Conservation (phyloP, 2,888 invertebrate species). For the Colletes collaris region DNA sequence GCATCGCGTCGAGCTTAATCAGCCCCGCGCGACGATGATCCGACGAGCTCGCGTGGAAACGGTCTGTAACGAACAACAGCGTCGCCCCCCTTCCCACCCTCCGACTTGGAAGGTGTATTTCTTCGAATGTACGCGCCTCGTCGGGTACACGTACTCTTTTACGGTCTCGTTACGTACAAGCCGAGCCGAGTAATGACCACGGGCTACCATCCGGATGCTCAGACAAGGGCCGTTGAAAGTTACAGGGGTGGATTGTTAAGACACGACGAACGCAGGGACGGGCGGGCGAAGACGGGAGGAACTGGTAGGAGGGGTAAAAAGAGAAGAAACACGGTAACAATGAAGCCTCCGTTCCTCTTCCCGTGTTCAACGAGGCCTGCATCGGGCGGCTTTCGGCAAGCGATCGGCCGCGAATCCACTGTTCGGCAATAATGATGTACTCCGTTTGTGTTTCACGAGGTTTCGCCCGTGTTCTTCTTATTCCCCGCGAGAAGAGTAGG, state of each 20-base stretch:
- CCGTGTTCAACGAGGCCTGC: conserved; percentile 71
- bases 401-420: conserved; percentile 75
- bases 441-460: conserved; percentile 59
- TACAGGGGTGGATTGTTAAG: conserved; percentile 57
- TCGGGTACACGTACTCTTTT: conserved; percentile 33
- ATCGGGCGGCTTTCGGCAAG: conserved; percentile 70
- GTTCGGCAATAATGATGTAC: conserved; percentile 76
- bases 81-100: background rate
- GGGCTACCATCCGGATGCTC: conserved; percentile 42
- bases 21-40: conserved; percentile 38
- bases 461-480: conserved; percentile 12
- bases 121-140: conserved; percentile 28
- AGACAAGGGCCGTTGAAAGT: conserved; percentile 48
- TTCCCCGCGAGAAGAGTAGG: conserved; percentile 22
- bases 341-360: conserved; percentile 69
- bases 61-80: background rate
- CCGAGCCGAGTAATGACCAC: conserved; percentile 58
- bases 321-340: conserved; percentile 66
- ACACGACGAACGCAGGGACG: conserved; percentile 1
- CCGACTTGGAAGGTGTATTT: conserved; percentile 36
- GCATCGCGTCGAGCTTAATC: conserved; percentile 54
- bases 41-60: conserved; percentile 5
- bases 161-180: conserved; percentile 56
- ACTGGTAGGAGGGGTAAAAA: conserved; percentile 1
- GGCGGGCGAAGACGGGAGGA: background rate